Base-by-base conservation (phyloP, 2,797 vertebrate genomes). In the Lates japonicus region DNA sequence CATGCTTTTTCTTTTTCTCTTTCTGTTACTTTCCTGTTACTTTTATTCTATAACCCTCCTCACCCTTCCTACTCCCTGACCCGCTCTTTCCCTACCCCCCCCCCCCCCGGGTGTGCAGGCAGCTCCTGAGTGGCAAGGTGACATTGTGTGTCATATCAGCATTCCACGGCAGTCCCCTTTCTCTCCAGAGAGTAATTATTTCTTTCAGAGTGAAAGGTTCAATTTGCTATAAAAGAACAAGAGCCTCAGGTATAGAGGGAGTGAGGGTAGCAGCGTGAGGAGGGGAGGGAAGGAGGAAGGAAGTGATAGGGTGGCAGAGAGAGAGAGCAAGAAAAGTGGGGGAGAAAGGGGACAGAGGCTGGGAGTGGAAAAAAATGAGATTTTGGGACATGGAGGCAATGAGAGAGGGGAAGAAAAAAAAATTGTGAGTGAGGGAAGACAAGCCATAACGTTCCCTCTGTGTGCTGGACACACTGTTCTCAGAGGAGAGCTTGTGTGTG, bases 121-220 rank as follows among this genome's bases (percentile, higher is more conserved):
- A 76, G 92, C 87, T 90, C 90, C 94, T 94, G 95, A 94, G 88
- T 95, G 96, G 93, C 97, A 97, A 97, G 97, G 98, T 98, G 97
- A 98, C 97, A 96, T 96, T 97, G 96, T 91, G 92, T 95, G 96
- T 96, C 95, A 93, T 95, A 96, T 97, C 97, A 96, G 96, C 96
- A 95, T 96, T 96, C 95, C 81, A 41, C 87, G 94, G 96, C 95
- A 85, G 96, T 94, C 95, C 95, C 94, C 93, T 93, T 93, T 94
- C 96, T 96, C 96, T 95, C 88, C 92, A 10, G 96, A 97, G 97
- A 96, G 97, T 96, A 96, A 97, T 95, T 96, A 96, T 96, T 97
- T 96, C 96, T 96, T 96, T 96, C 92, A 92, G 96, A 96, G 95
- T 90, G 88, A 97, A 96, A 96, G 97, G 97, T 96, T 97, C 97